Base-by-base conservation (phyloP, 2,888 invertebrate species). In the Zonitis immaculata region DNA sequence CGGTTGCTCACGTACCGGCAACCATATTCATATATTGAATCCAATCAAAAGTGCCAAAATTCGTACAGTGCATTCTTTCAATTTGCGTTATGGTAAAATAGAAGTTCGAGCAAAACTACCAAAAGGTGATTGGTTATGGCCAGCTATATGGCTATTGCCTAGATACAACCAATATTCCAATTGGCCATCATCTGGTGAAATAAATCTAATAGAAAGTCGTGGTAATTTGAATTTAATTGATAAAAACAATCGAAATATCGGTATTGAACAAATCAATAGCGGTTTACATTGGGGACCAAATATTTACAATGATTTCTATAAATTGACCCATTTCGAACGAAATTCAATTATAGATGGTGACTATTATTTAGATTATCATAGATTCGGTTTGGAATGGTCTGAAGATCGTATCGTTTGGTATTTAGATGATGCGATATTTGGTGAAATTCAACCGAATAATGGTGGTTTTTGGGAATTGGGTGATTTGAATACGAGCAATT, bases 61-160 rank as follows among this genome's bases (percentile, higher is more conserved):
- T 25, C 80, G 82, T 45, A 83, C 85, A 1, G 77, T 82, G 0
- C 59, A 83, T 8, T 82, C 84, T 0, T 86, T 86, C 74, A 77
- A 78, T 55, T 86, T 87, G 73, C 80, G 78, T 60, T 88, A 84
- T 66, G 87, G 87, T 6, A 76, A 75, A 30, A 73, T 87, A 14
- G 84, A 85, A 70, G 79, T 85, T 6, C 76, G 82, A 47, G 87
- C 87, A 1, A 85, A 84, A 70, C 75, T 85, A 77, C 87, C 88
- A 1, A 77, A 80, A 28, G 88, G 88, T 14, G 87, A 88, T 71
- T 87, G 87, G 87, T 68, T 87, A 6, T 87, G 86, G 80, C 81
- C 81, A 1, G 85, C 85, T 28, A 80, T 87, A 57, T 86, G 85
- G 86, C 67, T 87, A 70, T 76, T 85, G 78, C 87, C 87, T 1